A percentile compares a stretch with the other conserved stretches of the same genome.
phyloP scores from a whole-genome alignment of 2,888 invertebrate species.

The Xanthia togata region DNA sequence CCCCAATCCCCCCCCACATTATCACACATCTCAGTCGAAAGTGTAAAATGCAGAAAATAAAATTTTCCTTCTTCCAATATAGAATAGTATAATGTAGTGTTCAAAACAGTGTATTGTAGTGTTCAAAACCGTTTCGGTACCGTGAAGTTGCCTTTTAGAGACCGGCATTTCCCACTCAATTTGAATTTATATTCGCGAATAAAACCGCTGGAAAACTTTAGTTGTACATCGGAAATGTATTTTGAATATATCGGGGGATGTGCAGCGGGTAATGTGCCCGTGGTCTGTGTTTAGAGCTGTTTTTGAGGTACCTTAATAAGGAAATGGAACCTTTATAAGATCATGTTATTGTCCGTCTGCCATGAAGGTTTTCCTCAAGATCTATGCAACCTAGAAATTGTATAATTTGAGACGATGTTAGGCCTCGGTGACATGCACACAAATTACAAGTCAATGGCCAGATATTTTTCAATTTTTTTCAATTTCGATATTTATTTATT shows the following conservation, averaged over 20 bases:
- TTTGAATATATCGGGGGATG: slow-evolving; percentile 61
- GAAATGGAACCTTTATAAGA: not conserved
- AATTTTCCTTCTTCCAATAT: slow-evolving; percentile 71
- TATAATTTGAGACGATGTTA: not conserved
- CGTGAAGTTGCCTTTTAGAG: slow-evolving; percentile 69
- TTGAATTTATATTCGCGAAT: slow-evolving; percentile 75
- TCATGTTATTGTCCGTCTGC: not conserved
- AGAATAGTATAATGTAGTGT: slow-evolving; percentile 59
- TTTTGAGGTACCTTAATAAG: not conserved
- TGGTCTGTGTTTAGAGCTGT: slow-evolving; percentile 5
- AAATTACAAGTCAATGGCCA: not conserved
- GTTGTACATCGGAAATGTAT: slow-evolving; percentile 59
- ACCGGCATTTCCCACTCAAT: slow-evolving; percentile 73
- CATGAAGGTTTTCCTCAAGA: not conserved
- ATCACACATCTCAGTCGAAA: slow-evolving; percentile 48
- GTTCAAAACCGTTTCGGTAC: slow-evolving; percentile 49
- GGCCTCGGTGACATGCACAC: not conserved
- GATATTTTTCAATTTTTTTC: not conserved
- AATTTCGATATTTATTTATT: no score
- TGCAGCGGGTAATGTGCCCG: slow-evolving; percentile 34
- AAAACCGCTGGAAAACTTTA: slow-evolving; percentile 65
- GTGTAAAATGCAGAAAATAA: slow-evolving; percentile 69
- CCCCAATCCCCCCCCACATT: slow-evolving; percentile 26
- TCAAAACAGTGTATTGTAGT: slow-evolving; percentile 57
- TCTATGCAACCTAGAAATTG: not conserved